Evolutionary conservation across 2,888 invertebrate species (phyloP), one percentile per base, ranked within the genome.

Genomic region (Leptinotarsa tumamoca): DNA sequence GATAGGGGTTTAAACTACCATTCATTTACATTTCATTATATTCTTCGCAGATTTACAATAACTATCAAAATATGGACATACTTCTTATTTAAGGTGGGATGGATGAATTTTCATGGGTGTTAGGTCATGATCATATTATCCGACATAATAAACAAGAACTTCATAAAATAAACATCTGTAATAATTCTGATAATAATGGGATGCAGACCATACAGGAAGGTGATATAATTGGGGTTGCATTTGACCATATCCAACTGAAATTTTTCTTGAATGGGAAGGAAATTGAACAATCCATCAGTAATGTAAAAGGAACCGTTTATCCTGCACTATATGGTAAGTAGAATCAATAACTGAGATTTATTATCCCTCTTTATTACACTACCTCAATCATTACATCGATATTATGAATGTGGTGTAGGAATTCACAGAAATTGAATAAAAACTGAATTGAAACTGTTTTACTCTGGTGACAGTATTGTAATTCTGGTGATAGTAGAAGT

Each of bases 171-270:
- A 84, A 84, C 77, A 81, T 86, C 51, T 79, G 83, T 33, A 86
- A 84, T 80, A 83, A 81, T n/a, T 73, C 81, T 21, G 73, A 72
- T 43, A 87, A 87, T 54, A 84, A 86, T 33, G 89, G 88, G 75
- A 88, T 89, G 76, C 88, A 88, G 74, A 91, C 93, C 85, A 94
- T 95, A 4, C 94, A 95, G 84, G 98, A 99, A 89, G 98, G 99
- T 43, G 99, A 99, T 87, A 93, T 96, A 73, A 92, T 98, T 84
- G 98, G 99, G 33, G 91, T 99, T 52, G 94, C 97, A 0, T 99
- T 96, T 87, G 98, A 99, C 87, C 99, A 99, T 87, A 94, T 98
- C 76, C 97, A 99, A 85, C 89, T 99, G 76, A 97, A 96, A 87
- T 98, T 99, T 90, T 98, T 93, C 88, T 90, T 98, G 58, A 99